These are phyloP conservation scores for Neodiprion lecontei DNA, from an alignment of 1,140 invertebrate species.

Conservation along the genomic window DNA sequence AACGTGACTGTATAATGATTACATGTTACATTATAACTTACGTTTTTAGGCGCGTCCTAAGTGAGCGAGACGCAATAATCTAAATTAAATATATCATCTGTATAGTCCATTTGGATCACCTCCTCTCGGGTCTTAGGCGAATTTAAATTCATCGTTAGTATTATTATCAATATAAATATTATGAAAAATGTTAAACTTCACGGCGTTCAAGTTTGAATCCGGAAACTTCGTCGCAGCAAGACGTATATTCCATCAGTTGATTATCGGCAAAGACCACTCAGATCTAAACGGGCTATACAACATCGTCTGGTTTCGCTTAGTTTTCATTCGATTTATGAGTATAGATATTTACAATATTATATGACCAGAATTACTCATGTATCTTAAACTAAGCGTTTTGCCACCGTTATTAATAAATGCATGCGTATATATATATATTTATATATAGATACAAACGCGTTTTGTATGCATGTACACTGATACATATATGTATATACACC, in stretches of 20 bases:
- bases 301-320: conserved; percentile 5
- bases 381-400: conserved; percentile 45
- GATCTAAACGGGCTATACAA: background rate
- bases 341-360: conserved; percentile 48
- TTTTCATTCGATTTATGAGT: conserved; percentile 12
- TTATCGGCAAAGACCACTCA: background rate
- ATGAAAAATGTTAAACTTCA: conserved; percentile 17
- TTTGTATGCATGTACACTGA: conserved; percentile 26
- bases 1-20: conserved; percentile 47
- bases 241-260: conserved; percentile 6
- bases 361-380: conserved; percentile 58
- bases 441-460: conserved; percentile 25
- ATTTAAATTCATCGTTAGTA: background rate
- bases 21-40: conserved; percentile 24
- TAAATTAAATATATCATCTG: conserved; percentile 3
- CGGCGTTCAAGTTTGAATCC: conserved; percentile 11
- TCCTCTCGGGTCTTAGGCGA: too few relatives aligned
- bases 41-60: conserved; percentile 4
- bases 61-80: conserved; percentile 9
- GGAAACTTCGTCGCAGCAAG: conserved; percentile 20
- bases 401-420: conserved; percentile 9
- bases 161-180: conserved; percentile 15
- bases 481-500: conserved; percentile 25
- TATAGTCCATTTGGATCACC: background rate
- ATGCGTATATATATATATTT: conserved; percentile 31